Evolutionary conservation across 2,113 vertebrate species (phyloP).

Genomic region (Oryzias melastigma): DNA sequence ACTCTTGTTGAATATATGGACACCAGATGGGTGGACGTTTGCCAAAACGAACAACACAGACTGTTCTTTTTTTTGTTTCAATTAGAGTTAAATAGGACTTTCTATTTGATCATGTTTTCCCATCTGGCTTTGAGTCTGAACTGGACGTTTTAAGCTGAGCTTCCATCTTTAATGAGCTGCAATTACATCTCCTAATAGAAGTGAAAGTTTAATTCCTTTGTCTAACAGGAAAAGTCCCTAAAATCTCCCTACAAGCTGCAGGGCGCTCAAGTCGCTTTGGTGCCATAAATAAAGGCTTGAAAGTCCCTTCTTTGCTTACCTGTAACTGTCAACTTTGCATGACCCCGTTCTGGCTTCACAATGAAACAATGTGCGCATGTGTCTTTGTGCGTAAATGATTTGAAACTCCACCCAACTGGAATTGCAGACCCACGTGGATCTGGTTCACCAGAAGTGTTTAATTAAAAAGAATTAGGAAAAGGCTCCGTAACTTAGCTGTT

Average conservation of each 20-base stretch:
- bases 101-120: neutral
- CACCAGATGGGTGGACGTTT: slow-evolving; percentile 36
- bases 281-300: slow-evolving; percentile 12
- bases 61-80: slow-evolving; percentile 3
- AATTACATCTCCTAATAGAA: slow-evolving; percentile 19
- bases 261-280: neutral
- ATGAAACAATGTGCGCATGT: slow-evolving; percentile 23
- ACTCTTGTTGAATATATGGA: slow-evolving; percentile 13
- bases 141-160: slow-evolving; percentile 2
- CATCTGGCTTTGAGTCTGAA: neutral
- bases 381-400: slow-evolving; percentile 6
- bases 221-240: neutral
- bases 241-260: neutral
- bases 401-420: slow-evolving; percentile 24
- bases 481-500: neutral
- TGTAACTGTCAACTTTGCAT: slow-evolving; percentile 21
- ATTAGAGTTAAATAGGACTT: slow-evolving; percentile 20
- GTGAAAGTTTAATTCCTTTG: slow-evolving; percentile 18
- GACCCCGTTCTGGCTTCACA: slow-evolving; percentile 23
- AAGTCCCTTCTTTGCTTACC: slow-evolving; percentile 14
- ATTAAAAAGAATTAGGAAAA: neutral
- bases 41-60: slow-evolving; percentile 24
- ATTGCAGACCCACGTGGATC: neutral
- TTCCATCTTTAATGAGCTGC: slow-evolving; percentile 22
- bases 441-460: neutral